A percentile compares a stretch with the other conserved stretches of the same genome.
These are phyloP conservation scores for Melopsittacus undulatus DNA, from an alignment of 2,797 vertebrate genomes.

Conservation along the genomic window DNA sequence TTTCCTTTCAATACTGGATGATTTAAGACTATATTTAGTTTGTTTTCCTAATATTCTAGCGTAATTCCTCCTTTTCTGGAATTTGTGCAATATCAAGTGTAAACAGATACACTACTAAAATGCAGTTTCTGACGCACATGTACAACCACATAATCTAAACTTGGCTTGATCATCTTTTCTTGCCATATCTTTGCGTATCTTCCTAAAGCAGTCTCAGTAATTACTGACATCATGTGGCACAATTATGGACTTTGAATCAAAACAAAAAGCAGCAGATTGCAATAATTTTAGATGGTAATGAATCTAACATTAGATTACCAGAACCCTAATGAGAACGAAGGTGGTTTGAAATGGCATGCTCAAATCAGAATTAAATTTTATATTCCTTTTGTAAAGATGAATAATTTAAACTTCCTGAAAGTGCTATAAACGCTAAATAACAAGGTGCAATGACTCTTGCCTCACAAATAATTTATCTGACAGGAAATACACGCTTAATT, in stretches of 20 bases:
- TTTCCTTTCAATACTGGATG: background rate
- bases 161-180: conserved; percentile 44
- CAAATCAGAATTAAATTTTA: conserved; percentile 49
- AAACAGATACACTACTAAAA: conserved; percentile 49
- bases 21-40: conserved; percentile 49
- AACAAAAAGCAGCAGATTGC: conserved; percentile 61
- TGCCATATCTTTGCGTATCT: conserved; percentile 9
- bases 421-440: conserved; percentile 6
- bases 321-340: conserved; percentile 36
- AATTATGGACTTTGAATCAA: conserved; percentile 59
- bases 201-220: conserved; percentile 49
- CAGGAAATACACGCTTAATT: background rate
- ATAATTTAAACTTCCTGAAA: conserved; percentile 47
- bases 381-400: conserved; percentile 29
- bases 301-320: conserved; percentile 61
- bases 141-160: conserved; percentile 35
- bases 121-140: conserved; percentile 46
- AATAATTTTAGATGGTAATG: conserved; percentile 53
- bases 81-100: conserved; percentile 16
- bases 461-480: background rate
- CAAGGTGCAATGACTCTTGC: background rate
- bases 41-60: conserved; percentile 1
- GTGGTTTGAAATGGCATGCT: conserved; percentile 45
- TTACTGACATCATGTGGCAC: conserved; percentile 50
- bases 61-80: conserved; percentile 45